A percentile compares a stretch with the other conserved stretches of the same genome.
Evolutionary conservation across 2,797 vertebrate species (phyloP).

Genomic region (Aphelocoma californica): DNA sequence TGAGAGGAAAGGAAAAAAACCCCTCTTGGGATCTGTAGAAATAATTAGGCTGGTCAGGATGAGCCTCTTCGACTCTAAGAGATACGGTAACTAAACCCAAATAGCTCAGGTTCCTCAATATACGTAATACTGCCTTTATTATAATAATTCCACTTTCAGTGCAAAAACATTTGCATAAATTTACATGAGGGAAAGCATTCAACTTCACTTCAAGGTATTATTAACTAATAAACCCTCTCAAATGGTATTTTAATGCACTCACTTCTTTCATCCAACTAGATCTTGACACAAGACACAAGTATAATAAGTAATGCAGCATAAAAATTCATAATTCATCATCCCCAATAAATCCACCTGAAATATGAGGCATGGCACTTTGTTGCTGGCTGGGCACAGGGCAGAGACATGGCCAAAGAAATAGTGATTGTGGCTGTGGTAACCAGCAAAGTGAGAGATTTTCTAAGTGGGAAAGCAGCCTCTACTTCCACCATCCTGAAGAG

Average conservation of each 20-base stretch:
- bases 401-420: not conserved
- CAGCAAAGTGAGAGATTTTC: not conserved
- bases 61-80: not conserved
- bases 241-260: not conserved
- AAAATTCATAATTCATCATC: not conserved
- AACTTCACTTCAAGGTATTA: not conserved
- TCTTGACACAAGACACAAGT: not conserved
- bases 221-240: slow-evolving; percentile 12
- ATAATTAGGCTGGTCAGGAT: not conserved
- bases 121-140: not conserved
- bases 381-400: not conserved
- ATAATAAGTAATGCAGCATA: not conserved
- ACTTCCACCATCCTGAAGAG: not conserved
- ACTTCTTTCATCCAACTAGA: not conserved
- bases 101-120: not conserved
- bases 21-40: not conserved
- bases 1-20: not conserved
- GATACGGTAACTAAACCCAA: not conserved
- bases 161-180: not conserved
- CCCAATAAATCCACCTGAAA: not conserved
- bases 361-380: not conserved
- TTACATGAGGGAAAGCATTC: not conserved
- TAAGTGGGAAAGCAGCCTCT: not conserved
- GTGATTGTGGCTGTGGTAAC: fast-evolving
- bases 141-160: not conserved